phyloP scores from a whole-genome alignment of 1,140 invertebrate species.

The Zaprionus ghesquierei region DNA sequence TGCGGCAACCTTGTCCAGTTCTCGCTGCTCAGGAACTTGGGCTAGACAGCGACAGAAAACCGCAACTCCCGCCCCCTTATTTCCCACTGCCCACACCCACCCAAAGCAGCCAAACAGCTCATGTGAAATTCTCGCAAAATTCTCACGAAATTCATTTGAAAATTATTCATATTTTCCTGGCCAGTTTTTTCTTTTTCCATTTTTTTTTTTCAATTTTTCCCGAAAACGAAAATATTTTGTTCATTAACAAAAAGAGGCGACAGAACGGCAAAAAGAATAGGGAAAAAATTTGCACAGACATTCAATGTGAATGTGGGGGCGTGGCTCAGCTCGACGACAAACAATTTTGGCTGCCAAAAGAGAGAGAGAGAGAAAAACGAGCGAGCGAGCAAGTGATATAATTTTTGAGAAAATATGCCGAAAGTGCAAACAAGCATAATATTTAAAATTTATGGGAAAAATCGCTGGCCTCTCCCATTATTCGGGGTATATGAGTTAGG shows the following conservation, averaged over 20 bases:
- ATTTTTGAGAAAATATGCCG: constrained; percentile 53
- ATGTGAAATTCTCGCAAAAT: constrained; percentile 58
- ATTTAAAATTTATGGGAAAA: constrained; percentile 67
- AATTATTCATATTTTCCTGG: constrained; percentile 21
- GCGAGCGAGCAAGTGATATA: constrained; percentile 7
- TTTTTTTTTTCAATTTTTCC: constrained; percentile 15
- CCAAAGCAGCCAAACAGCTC: constrained; percentile 16
- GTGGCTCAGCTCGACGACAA: constrained; percentile 54
- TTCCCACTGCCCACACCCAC: background rate
- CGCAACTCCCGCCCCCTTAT: background rate
- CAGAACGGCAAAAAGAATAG: background rate
- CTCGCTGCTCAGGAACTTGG: constrained; percentile 2
- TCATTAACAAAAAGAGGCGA: constrained; percentile 21
- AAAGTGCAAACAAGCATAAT: constrained; percentile 76
- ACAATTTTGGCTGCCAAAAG: constrained; percentile 64
- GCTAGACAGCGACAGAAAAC: background rate
- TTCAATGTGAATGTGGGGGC: constrained; percentile 56
- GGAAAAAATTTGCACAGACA: constrained; percentile 33
- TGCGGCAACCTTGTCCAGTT: constrained; percentile 39
- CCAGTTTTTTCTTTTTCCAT: background rate
- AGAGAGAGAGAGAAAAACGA: constrained; percentile 4
- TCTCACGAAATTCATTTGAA: constrained; percentile 59
- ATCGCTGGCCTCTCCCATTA: background rate
- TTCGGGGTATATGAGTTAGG: constrained; percentile 14
- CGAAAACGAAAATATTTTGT: constrained; percentile 28